Conservation (phyloP, 2,797 vertebrate species). For the Dallia pectoralis region DNA sequence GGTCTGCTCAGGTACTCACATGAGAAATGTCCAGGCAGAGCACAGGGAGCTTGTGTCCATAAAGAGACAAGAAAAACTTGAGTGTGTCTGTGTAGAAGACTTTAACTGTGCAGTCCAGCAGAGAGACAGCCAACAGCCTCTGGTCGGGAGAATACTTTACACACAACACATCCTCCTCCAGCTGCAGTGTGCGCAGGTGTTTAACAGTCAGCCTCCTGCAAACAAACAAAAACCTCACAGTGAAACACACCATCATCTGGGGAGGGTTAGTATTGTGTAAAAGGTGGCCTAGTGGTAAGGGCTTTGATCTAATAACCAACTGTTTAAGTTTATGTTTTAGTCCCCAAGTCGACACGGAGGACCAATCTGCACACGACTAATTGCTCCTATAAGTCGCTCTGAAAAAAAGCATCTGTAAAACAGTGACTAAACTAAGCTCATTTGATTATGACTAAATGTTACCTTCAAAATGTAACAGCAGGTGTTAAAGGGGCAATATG, state of each 20-base stretch:
- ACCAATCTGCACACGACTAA: too few species aligned
- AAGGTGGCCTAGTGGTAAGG: too few species aligned
- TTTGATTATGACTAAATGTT: too few species aligned
- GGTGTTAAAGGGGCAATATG: too few species aligned
- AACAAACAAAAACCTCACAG: background rate
- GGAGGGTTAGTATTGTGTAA: too few species aligned
- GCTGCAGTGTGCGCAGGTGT: slow-evolving; percentile 83
- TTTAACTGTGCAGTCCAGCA: slow-evolving; percentile 95
- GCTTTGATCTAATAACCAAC: too few species aligned
- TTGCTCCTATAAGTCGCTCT: too few species aligned
- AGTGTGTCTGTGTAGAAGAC: slow-evolving; percentile 91
- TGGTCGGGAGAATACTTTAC: slow-evolving; percentile 88
- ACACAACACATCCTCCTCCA: slow-evolving; percentile 93
- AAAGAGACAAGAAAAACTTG: slow-evolving; percentile 97
- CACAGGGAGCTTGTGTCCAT: slow-evolving; percentile 97
- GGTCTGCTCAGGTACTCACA: slow-evolving; percentile 81
- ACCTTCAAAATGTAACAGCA: too few species aligned
- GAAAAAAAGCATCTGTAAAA: too few species aligned
- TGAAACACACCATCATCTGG: too few species aligned
- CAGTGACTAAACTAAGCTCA: background rate
- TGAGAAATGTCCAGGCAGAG: slow-evolving; percentile 95
- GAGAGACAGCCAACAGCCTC: slow-evolving; percentile 85
- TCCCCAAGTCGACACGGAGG: too few species aligned
- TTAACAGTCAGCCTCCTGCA: slow-evolving; percentile 82
- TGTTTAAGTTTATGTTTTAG: too few species aligned